Evolutionary conservation across 2,797 vertebrate genomes (phyloP), one percentile per base, ranked within the genome.

Genomic region (Menidia menidia): DNA sequence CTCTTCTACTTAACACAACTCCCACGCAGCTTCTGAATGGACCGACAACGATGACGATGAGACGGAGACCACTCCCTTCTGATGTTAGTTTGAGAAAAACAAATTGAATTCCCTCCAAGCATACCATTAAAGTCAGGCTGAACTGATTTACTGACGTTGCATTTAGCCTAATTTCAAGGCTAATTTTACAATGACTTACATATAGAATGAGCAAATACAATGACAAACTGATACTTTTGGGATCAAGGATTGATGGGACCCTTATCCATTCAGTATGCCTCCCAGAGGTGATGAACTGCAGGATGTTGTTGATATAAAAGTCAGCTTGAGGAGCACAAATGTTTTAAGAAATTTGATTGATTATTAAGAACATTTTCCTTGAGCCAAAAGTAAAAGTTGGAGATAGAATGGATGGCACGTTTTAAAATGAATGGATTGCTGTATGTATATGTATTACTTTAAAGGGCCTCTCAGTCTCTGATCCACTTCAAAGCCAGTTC

Each of bases 401-500:
- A 56, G 19, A 51, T 43, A 69, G 61, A 71, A 65, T 55, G 53
- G 64, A 72, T 52, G 63, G 43, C 11, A 59, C 60, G 5, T 81
- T 76, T 62, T 67, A 53, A 80, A 70, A 18, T 50, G 61, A 54
- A 82, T 78, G 52, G 18, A 54, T 67, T 74, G 77, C 64, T 81
- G 42, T 73, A 65, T 63, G 51, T 68, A 42, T 71, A 65, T 69
- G 66, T 79, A 68, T 81, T 70, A 73, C 80, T 77, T 72, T 35
- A 60, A 25, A 75, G 73, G 62, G 47, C 72, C 43, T 60, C 73
- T 81, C 48, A 12, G 31, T 57, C 64, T 72, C 71, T 68, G 81
- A 81, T 80, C 77, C 66, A 75, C 85, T 84, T 90, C 78, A 85
- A 84, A 88, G 82, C 18, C 75, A 41, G 55, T 59, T 72, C 53